Evolutionary conservation across 2,797 vertebrate species (phyloP).

Genomic region (Mormyrus hasselquistii): DNA sequence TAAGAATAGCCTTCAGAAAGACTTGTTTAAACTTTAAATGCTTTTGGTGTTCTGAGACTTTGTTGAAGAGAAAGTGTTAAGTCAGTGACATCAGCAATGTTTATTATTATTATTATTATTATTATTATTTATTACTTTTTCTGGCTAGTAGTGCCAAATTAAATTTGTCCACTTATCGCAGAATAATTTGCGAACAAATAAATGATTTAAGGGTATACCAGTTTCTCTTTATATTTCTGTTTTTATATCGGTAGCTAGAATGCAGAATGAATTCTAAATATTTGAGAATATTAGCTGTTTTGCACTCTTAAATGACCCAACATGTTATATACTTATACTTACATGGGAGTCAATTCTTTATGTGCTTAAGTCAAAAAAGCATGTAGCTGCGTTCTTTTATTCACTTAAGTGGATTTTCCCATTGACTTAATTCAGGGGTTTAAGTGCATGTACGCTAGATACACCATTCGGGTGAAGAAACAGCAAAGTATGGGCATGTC

Average conservation of each 20-base stretch:
- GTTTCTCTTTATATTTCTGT: not conserved
- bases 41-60: not conserved
- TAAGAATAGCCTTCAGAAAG: slow-evolving; percentile 27
- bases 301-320: not conserved
- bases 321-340: not conserved
- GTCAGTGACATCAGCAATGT: not conserved
- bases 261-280: not conserved
- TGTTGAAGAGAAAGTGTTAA: not conserved
- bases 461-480: not conserved
- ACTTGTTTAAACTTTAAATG: slow-evolving; percentile 15
- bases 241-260: not conserved
- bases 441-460: not conserved
- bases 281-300: not conserved
- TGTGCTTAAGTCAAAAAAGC: not conserved
- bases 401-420: not conserved
- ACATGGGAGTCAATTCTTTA: not conserved
- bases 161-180: not conserved
- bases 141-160: not conserved
- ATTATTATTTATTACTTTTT: slow-evolving; percentile 27
- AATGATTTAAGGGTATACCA: not conserved
- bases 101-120: slow-evolving; percentile 29
- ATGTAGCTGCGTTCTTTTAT: not conserved
- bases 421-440: not conserved
- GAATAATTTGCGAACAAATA: not conserved
- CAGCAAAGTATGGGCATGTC: not conserved